These are phyloP conservation scores for Hypsibius dujardini DNA, from an alignment of 1,140 invertebrate genomes.

Conservation along the genomic window DNA sequence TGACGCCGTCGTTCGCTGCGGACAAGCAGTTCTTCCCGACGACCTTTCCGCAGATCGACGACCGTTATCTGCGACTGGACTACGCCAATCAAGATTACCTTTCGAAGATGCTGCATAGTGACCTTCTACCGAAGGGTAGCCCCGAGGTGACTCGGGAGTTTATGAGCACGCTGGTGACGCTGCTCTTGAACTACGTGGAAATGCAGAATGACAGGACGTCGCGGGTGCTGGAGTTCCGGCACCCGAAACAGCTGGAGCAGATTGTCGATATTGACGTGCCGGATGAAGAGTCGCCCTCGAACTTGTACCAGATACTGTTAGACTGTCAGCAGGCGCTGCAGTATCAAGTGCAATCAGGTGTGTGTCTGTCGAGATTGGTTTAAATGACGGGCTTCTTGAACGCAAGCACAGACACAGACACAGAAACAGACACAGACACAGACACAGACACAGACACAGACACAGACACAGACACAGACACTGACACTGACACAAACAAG, in stretches of 20 bases:
- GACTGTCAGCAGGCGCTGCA: constrained; percentile 79
- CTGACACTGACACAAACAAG: no score
- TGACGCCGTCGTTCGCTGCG: not conserved
- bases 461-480: no score
- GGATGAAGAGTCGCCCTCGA: constrained; percentile 46
- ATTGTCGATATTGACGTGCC: constrained; percentile 66
- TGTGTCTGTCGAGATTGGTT: constrained; percentile 35
- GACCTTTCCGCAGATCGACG: constrained; percentile 16
- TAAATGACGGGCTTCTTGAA: not conserved
- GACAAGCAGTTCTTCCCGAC: constrained; percentile 14
- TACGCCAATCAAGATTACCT: constrained; percentile 4
- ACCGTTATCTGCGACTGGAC: constrained; percentile 10
- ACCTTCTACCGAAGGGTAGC: constrained; percentile 21
- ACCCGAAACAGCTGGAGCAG: constrained; percentile 72
- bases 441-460: no score
- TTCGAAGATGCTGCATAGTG: not conserved
- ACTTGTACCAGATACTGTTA: constrained; percentile 66
- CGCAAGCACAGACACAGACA: no score
- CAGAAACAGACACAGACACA: no score
- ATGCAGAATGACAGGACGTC: constrained; percentile 63
- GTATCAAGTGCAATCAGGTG: constrained; percentile 91
- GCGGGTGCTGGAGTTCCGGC: constrained; percentile 74
- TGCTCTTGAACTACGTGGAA: constrained; percentile 71
- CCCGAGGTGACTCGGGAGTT: constrained; percentile 60
- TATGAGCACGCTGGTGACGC: constrained; percentile 59